These are phyloP conservation scores for Pelodytes ibericus DNA, from an alignment of 2,797 vertebrate species.

Conservation along the genomic window DNA sequence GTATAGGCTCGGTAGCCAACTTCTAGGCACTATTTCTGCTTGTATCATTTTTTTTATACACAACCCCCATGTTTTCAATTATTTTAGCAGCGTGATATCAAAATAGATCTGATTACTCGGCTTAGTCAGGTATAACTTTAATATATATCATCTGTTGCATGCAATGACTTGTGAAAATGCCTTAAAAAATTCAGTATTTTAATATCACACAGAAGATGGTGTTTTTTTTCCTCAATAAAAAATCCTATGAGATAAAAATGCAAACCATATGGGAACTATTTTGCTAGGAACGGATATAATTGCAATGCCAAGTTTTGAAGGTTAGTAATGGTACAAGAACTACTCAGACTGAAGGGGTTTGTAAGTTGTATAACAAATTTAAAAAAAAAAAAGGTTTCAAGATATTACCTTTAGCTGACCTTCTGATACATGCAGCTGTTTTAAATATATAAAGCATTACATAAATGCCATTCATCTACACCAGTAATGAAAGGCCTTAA, in stretches of 20 bases:
- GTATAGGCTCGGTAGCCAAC: too few relatives aligned
- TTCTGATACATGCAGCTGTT: slow-evolving; percentile 30
- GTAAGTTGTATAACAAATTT: neutral
- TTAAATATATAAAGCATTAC: slow-evolving; percentile 14
- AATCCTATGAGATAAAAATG: slow-evolving; percentile 23
- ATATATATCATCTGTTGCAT: neutral
- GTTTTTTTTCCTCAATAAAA: slow-evolving; percentile 6
- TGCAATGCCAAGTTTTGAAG: slow-evolving; percentile 30
- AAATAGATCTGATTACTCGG: neutral
- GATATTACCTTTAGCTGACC: slow-evolving; percentile 41
- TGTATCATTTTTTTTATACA: too few relatives aligned
- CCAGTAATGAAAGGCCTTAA: neutral
- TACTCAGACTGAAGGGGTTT: slow-evolving; percentile 16
- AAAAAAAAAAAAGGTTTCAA: slow-evolving; percentile 22
- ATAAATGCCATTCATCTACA: neutral
- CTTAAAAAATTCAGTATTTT: neutral
- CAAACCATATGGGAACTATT: slow-evolving; percentile 46
- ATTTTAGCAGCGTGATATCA: neutral
- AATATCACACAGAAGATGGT: neutral
- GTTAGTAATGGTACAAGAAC: slow-evolving; percentile 34
- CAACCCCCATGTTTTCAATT: too few relatives aligned
- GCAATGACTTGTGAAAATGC: neutral
- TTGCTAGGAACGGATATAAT: slow-evolving; percentile 36
- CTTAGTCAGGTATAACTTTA: too few relatives aligned
- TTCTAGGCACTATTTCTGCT: too few relatives aligned